Evolutionary conservation across 2,888 invertebrate species (phyloP), one percentile per base, ranked within the genome.

Genomic region (Eumerus sabulonum): DNA sequence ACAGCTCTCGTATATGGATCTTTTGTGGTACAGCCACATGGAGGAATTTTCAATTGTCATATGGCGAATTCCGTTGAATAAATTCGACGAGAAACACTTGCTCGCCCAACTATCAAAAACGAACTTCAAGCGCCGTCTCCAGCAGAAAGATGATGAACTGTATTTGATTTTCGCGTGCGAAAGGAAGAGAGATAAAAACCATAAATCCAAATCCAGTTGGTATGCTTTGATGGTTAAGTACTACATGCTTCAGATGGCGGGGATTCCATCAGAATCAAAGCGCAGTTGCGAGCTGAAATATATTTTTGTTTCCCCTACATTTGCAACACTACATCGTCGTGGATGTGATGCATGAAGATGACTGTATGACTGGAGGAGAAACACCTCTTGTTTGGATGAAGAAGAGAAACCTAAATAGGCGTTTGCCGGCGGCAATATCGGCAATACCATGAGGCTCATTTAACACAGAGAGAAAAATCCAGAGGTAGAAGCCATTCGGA

Each of bases 271-370:
- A 4, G 3, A 27, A 27, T 2, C n/a, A 66, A 16, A 9, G 77
- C 77, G 77, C 77, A 73, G 42, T 57, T 57, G 62, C 67, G 53
- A 48, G 62, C 57, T 62, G 72, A 74, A 68, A 74, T 57, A 60
- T 19, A 47, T 67, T 60, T 73, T 60, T 47, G 16, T 17, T 57
- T 48, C 62, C 68, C 68, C 68, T 62, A 7, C 42, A 19, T 27
- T 27, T 2, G 27, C 27, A 27, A 27, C 2, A 27, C 27, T 38
- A 4, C 19, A 35, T 18, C 14, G 27, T 53, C 60, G 51, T 42
- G 40, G 40, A n/a, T n/a, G 11, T 3, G 40, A 59, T 42, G n/a
- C 9, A 13, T 42, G 53, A 9, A n/a, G 16, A 16, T 19, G 36
- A 38, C 11, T 53, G 13, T 40, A 13, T 18, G 4, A 12, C 47